These are phyloP conservation scores for Leptinotarsa tumamoca DNA, from an alignment of 2,888 invertebrate species.

Conservation along the genomic window DNA sequence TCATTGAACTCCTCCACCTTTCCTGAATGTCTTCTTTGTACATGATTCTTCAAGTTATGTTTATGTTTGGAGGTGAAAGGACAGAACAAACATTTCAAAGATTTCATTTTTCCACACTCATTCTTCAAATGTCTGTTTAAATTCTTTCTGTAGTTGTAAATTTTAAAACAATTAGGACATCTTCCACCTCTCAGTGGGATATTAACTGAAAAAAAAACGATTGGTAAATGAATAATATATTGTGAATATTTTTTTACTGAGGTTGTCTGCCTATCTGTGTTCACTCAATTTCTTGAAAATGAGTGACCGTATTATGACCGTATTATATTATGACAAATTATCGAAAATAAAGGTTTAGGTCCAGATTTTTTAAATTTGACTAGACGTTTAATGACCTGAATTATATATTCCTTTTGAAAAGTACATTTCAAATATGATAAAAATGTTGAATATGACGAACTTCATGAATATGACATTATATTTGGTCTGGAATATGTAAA, in stretches of 20 bases:
- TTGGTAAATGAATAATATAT: background rate
- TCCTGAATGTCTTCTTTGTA: constrained; percentile 35
- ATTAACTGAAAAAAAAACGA: background rate
- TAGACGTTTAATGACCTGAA: too few species aligned
- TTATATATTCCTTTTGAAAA: too few species aligned
- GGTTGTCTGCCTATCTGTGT: background rate
- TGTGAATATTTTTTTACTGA: background rate
- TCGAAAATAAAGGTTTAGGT: too few species aligned
- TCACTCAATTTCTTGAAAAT: too few species aligned
- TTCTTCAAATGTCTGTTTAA: constrained; percentile 78
- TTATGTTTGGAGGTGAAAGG: constrained; percentile 41
- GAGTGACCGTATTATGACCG: too few species aligned
- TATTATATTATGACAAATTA: too few species aligned
- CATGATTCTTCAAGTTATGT: constrained; percentile 45
- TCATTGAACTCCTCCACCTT: constrained; percentile 28
- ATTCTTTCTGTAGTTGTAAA: constrained; percentile 78
- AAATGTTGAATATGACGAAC: too few species aligned
- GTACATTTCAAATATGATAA: too few species aligned
- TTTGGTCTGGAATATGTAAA: too few species aligned
- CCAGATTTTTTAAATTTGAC: too few species aligned
- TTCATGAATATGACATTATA: too few species aligned
- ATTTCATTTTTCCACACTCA: constrained; percentile 69
- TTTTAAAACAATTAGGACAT: constrained; percentile 71
- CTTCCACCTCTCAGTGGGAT: constrained; percentile 60
- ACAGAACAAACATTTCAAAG: constrained; percentile 28